These are phyloP conservation scores for Clistopyga incitator DNA, from an alignment of 2,888 invertebrate species.

Conservation along the genomic window DNA sequence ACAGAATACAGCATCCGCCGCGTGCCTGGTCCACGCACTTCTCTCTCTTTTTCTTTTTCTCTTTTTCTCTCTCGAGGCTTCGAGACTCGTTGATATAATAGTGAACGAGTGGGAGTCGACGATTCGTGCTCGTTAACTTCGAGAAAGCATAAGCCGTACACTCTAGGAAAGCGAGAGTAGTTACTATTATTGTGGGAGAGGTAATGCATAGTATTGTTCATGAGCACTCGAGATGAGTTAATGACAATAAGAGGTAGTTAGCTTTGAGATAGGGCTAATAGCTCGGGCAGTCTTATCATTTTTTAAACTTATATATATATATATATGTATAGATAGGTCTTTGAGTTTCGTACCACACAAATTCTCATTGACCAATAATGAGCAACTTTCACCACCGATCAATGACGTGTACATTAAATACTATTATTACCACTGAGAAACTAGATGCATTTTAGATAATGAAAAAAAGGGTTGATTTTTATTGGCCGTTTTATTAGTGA, in stretches of 20 bases:
- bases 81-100: conserved; percentile 22
- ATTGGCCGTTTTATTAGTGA: background rate
- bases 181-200: conserved; percentile 54
- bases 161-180: conserved; percentile 37
- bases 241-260: conserved; percentile 22
- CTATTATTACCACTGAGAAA: background rate
- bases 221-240: conserved; percentile 12
- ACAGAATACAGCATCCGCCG: conserved; percentile 4
- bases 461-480: background rate
- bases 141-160: conserved; percentile 58
- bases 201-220: conserved; percentile 54
- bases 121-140: conserved; percentile 56
- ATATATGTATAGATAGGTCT: too few relatives aligned
- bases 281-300: background rate
- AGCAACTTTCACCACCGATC: background rate
- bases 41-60: background rate
- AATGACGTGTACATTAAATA: background rate
- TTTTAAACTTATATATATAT: background rate
- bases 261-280: conserved; percentile 21
- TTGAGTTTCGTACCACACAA: background rate
- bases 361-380: background rate
- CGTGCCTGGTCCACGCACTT: conserved; percentile 46
- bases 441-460: background rate
- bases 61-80: background rate
- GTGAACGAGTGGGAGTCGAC: conserved; percentile 30